phyloP scores from a whole-genome alignment of 2,797 vertebrate genomes.

The Pantherophis vulpinus region DNA sequence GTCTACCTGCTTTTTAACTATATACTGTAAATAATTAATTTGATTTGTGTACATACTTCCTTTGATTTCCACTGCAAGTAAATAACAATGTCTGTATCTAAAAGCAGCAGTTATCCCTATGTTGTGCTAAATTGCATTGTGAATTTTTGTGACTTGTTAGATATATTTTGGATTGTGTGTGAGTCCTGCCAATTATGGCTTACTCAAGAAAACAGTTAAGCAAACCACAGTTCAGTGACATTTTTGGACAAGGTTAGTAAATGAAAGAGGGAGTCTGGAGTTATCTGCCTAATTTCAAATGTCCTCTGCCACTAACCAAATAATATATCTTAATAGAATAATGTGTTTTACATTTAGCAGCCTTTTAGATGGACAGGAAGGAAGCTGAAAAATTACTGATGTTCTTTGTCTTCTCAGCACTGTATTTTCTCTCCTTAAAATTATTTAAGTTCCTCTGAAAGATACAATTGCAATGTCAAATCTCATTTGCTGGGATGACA shows the following conservation, averaged over 20 bases:
- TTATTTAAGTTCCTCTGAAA: neutral
- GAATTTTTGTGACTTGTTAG: neutral
- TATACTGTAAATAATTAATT: slow-evolving; percentile 5
- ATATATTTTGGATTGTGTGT: neutral
- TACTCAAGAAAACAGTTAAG: neutral
- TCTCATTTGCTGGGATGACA: neutral
- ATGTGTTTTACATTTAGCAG: neutral
- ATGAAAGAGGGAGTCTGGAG: neutral
- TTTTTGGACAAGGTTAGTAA: neutral
- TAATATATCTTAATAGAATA: neutral
- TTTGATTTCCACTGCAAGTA: neutral
- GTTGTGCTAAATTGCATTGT: neutral
- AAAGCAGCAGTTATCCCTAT: neutral
- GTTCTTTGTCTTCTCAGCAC: neutral
- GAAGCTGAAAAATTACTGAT: neutral
- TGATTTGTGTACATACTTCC: neutral
- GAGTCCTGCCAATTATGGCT: neutral
- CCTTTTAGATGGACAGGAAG: neutral
- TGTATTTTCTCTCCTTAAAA: neutral
- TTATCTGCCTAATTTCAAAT: neutral
- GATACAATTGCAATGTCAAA: neutral
- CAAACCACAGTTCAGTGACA: neutral
- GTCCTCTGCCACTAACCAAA: neutral
- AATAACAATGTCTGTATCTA: neutral
- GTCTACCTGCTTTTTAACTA: slow-evolving; percentile 14